A percentile compares a stretch with the other conserved stretches of the same genome.
Evolutionary conservation across 2,888 invertebrate genomes (phyloP).

Genomic region (Mactromeris polynyma): DNA sequence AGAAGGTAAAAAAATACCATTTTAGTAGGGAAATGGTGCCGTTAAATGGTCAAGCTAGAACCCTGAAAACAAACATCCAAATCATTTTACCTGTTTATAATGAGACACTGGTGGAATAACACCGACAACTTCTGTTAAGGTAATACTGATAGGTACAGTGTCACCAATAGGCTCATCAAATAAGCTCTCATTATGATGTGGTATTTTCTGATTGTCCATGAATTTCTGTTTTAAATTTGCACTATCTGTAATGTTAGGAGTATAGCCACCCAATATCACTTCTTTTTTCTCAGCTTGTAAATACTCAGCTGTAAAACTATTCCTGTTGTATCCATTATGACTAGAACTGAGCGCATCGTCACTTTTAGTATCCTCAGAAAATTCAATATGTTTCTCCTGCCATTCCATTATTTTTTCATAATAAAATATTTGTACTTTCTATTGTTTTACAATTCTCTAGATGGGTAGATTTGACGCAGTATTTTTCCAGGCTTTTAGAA

Average conservation of each 20-base stretch:
- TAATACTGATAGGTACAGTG: slow-evolving; percentile 58
- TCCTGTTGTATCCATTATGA: slow-evolving; percentile 21
- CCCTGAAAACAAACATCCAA: neutral
- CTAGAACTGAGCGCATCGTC: slow-evolving; percentile 3
- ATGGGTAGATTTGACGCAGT: too few relatives aligned
- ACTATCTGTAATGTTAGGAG: slow-evolving; percentile 39
- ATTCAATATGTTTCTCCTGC: slow-evolving; percentile 18
- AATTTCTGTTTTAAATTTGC: slow-evolving; percentile 42
- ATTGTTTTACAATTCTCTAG: too few relatives aligned
- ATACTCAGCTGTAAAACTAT: slow-evolving; percentile 51
- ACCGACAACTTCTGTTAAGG: slow-evolving; percentile 54
- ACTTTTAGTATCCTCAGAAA: neutral
- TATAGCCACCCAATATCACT: slow-evolving; percentile 41
- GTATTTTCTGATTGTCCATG: slow-evolving; percentile 26
- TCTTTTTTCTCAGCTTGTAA: slow-evolving; percentile 46
- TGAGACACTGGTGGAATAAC: slow-evolving; percentile 47
- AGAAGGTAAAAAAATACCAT: too few relatives aligned
- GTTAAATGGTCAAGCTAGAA: too few relatives aligned
- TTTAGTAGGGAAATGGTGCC: too few relatives aligned
- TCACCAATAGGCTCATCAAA: neutral
- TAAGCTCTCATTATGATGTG: slow-evolving; percentile 46
- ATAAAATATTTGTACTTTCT: neutral
- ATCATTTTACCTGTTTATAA: slow-evolving; percentile 56
- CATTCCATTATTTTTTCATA: slow-evolving; percentile 22
- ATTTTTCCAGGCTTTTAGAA: neutral